phyloP scores from a whole-genome alignment of 2,113 vertebrate genomes.

The Tympanuchus pallidicinctus region DNA sequence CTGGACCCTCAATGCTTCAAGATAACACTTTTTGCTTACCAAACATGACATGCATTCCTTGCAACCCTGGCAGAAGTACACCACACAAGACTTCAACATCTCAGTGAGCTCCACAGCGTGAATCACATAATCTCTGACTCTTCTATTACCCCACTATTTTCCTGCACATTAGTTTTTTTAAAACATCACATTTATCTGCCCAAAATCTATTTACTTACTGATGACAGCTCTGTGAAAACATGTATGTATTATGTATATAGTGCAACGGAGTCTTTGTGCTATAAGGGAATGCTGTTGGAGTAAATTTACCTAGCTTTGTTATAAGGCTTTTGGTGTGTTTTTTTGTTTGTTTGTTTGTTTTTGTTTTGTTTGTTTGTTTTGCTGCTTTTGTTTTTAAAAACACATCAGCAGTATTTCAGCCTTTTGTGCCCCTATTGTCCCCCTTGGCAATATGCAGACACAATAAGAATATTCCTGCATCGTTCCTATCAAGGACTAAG shows the following conservation, averaged over 20 bases:
- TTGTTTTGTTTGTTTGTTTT: not conserved
- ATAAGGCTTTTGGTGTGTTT: not conserved
- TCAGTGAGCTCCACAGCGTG: not conserved
- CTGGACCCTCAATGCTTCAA: not conserved
- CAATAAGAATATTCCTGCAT: not conserved
- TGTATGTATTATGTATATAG: not conserved
- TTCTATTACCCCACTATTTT: not conserved
- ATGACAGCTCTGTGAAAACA: not conserved
- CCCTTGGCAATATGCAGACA: not conserved
- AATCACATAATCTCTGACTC: not conserved
- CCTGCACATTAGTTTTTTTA: not conserved
- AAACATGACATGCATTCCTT: fast-evolving
- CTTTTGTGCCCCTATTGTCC: not conserved
- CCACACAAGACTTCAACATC: not conserved
- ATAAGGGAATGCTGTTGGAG: not conserved
- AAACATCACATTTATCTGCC: not conserved
- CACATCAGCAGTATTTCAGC: not conserved
- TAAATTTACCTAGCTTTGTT: not conserved
- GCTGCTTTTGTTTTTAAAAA: not conserved
- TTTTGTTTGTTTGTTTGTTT: too few relatives aligned
- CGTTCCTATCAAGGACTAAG: not conserved
- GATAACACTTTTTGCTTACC: not conserved
- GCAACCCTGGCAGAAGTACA: not conserved
- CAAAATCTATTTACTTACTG: not conserved
- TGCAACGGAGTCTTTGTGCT: not conserved